These are phyloP conservation scores for Cichladusa arquata DNA, from an alignment of 2,113 vertebrate genomes.

Conservation along the genomic window DNA sequence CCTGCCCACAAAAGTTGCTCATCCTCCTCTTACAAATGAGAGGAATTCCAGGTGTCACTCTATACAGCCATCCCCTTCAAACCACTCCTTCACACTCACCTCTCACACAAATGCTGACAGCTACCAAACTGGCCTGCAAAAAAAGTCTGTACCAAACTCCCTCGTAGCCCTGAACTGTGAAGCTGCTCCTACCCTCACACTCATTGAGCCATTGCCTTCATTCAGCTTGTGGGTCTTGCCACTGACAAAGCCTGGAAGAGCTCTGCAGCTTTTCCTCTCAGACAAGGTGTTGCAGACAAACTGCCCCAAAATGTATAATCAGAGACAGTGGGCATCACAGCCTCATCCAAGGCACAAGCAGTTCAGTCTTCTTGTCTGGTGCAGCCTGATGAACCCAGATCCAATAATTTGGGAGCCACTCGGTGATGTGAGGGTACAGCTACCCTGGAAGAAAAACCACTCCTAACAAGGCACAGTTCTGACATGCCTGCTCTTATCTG, in stretches of 20 bases:
- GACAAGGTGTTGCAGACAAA: rapidly evolving
- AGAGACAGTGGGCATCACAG: not conserved
- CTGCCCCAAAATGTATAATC: not conserved
- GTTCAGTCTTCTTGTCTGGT: not conserved
- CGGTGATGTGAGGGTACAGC: rapidly evolving
- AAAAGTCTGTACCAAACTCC: not conserved
- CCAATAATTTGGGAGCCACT: not conserved
- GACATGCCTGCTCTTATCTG: not conserved
- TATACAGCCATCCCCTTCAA: not conserved
- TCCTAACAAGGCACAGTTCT: not conserved
- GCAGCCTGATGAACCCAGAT: not conserved
- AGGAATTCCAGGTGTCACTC: not conserved
- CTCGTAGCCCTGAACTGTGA: rapidly evolving
- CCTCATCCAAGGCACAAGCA: not conserved
- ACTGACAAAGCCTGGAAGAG: not conserved
- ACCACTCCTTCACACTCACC: not conserved
- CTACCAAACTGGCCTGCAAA: not conserved
- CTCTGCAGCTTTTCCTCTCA: not conserved
- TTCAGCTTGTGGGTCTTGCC: not conserved
- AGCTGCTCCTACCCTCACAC: not conserved
- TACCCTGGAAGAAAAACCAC: not conserved
- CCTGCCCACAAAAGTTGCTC: not conserved
- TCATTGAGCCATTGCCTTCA: not conserved
- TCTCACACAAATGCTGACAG: not conserved
- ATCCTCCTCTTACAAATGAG: not conserved